Evolutionary conservation across 2,888 invertebrate species (phyloP), one percentile per base, ranked within the genome.

Genomic region (Rhagium mordax): DNA sequence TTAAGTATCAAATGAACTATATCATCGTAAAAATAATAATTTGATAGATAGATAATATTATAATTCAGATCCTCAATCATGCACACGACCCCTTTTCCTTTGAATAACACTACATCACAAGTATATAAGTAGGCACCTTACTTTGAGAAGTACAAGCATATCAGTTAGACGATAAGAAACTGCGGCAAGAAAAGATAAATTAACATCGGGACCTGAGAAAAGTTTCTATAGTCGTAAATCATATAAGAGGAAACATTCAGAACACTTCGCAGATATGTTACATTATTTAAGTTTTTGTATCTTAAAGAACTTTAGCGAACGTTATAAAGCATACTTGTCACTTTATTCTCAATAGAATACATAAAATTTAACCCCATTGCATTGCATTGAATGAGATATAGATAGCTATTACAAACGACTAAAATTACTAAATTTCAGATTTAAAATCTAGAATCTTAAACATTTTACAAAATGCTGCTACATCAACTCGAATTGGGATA

Each of bases 121-220:
- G 6, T 24, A 24, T 24, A 24, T 4, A 24, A 21, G 24, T 55
- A 24, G 7, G n/a, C 57, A 33, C 6, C 33, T 33, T 59, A 21
- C 27, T 21, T 59, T 59, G 29, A 15, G 6, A 29, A 59, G 29
- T 29, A 27, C n/a, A 13, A 8, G 4, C 20, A 27, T 18, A 59
- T 59, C 64, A 64, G 21, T 21, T 49, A 51, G 16, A 13, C 16
- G 51, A 51, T 62, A 48, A 21, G 15, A 10, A 64, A 29, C 49
- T 51, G 10, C 27, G 47, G 15, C 18, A 47, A 64, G 29, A 49
- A 49, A 29, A 24, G 24, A 51, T 21, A 47, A 51, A 24, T 49
- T 62, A 48, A 47, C 27, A 64, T 64, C 49, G 15, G 15, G 24
- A 51, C 51, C 29, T 47, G 24, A n/a, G n/a, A 5, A 49, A 64